Evolutionary conservation across 2,888 invertebrate genomes (phyloP).

Genomic region (Parascotia fuliginaria): DNA sequence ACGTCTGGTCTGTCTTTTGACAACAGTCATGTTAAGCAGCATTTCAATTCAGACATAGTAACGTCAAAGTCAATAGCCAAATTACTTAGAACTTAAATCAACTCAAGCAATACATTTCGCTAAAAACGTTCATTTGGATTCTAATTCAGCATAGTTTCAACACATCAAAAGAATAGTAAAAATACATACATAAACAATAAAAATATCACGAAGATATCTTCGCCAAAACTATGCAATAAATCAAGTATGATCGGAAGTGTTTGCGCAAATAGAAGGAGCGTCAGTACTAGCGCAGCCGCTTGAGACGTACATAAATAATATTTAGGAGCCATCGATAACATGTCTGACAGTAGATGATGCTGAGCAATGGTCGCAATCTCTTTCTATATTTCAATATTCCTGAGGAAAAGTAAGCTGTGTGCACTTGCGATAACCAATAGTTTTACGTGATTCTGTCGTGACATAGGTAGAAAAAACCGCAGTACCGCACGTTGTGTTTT

Average conservation of each 20-base stretch:
- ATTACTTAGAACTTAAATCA: too few species aligned
- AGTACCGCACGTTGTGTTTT: background rate
- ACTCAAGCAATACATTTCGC: too few species aligned
- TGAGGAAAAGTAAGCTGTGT: slow-evolving; percentile 11
- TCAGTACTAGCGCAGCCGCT: slow-evolving; percentile 55
- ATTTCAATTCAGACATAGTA: too few species aligned
- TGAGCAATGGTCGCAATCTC: slow-evolving; percentile 50
- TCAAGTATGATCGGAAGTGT: slow-evolving; percentile 58
- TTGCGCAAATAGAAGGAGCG: slow-evolving; percentile 67
- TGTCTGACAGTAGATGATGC: slow-evolving; percentile 51
- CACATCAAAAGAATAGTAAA: too few species aligned
- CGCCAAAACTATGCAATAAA: slow-evolving; percentile 57
- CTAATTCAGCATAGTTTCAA: too few species aligned
- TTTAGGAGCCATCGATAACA: slow-evolving; percentile 64
- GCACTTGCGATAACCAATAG: background rate
- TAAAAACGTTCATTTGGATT: too few species aligned
- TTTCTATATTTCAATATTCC: slow-evolving; percentile 47
- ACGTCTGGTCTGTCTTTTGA: too few species aligned
- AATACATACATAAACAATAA: too few species aligned
- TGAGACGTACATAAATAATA: slow-evolving; percentile 74
- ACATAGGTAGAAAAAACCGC: too few species aligned
- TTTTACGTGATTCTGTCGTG: background rate
- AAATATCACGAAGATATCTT: slow-evolving; percentile 16
- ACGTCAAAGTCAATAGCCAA: too few species aligned
- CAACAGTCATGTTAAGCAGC: too few species aligned